Base-by-base conservation (phyloP, 2,888 invertebrate genomes). In the Cecidostiba fungosa region DNA sequence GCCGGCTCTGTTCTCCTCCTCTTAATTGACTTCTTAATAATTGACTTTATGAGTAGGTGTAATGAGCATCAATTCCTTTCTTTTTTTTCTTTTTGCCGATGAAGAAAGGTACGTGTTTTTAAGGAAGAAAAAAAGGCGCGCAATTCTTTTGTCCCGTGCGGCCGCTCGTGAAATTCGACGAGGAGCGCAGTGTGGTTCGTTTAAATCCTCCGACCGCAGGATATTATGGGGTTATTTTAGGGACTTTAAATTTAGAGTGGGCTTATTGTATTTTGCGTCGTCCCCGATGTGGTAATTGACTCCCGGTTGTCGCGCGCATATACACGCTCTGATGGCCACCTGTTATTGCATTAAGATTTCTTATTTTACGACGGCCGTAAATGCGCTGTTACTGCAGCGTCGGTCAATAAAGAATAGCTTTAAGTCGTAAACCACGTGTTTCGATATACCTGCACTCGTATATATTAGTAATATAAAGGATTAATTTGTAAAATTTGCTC, bases 111-210 rank as follows among this genome's bases (percentile, higher is more conserved):
- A n/a, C n/a, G n/a, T n/a, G n/a, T n/a, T n/a, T n/a, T n/a, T n/a
- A n/a, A n/a, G n/a, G n/a, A n/a, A n/a, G n/a, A n/a, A n/a, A n/a
- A n/a, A n/a, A n/a, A n/a, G n/a, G n/a, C 77, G 32, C 76, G 32
- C 77, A 78, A 81, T 87, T 85, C 79, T 84, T 86, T 87, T 87
- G 87, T 77, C 8, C 29, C 1, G 23, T 4, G 32, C 29, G 23
- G 26, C 10, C 8, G 77, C 77, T 77, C 62, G 77, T 77, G 77
- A 77, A 77, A 77, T 77, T 43, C 36, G 77, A 62, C 23, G 77
- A 62, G 29, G 54, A 54, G 26, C 62, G n/a, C 19, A 36, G 36
- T 36, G 36, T 36, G 39, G 39, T 77, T 62, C 62, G 32, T 62
- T 77, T 77, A 62, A 77, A 39, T 39, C 62, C 36, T 23, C 39